Evolutionary conservation across 2,113 vertebrate species (phyloP).

Genomic region (Anarhynchus alexandrinus): DNA sequence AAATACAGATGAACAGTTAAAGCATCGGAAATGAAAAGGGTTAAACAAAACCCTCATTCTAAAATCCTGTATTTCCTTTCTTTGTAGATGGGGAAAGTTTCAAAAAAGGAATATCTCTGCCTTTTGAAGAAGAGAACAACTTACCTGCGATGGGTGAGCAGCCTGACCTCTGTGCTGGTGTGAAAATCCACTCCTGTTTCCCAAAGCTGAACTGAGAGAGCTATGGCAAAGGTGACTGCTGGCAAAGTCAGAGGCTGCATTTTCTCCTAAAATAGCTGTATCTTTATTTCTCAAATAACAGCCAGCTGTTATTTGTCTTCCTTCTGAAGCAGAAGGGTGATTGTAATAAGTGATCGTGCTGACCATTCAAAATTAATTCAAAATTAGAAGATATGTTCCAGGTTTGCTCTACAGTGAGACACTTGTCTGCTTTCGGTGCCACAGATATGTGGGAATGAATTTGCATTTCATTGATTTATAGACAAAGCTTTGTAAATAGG

Average conservation of each 20-base stretch:
- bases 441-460: rapidly evolving
- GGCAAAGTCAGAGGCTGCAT: not conserved
- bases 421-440: rapidly evolving
- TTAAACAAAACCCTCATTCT: not conserved
- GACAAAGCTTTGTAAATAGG: rapidly evolving
- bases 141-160: not conserved
- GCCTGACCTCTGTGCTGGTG: not conserved
- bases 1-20: not conserved
- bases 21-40: not conserved
- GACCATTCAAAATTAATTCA: rapidly evolving
- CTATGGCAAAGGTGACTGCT: not conserved
- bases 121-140: not conserved
- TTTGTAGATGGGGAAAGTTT: not conserved
- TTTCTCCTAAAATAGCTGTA: not conserved
- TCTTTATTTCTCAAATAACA: not conserved
- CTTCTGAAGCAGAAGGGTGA: not conserved
- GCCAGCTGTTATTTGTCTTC: rapidly evolving
- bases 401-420: rapidly evolving
- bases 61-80: not conserved
- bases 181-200: rapidly evolving
- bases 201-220: not conserved
- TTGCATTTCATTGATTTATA: rapidly evolving
- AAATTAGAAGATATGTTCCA: rapidly evolving
- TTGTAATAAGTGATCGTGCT: rapidly evolving
- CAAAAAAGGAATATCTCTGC: not conserved